phyloP scores from a whole-genome alignment of 2,113 vertebrate species.

The Lota lota region DNA sequence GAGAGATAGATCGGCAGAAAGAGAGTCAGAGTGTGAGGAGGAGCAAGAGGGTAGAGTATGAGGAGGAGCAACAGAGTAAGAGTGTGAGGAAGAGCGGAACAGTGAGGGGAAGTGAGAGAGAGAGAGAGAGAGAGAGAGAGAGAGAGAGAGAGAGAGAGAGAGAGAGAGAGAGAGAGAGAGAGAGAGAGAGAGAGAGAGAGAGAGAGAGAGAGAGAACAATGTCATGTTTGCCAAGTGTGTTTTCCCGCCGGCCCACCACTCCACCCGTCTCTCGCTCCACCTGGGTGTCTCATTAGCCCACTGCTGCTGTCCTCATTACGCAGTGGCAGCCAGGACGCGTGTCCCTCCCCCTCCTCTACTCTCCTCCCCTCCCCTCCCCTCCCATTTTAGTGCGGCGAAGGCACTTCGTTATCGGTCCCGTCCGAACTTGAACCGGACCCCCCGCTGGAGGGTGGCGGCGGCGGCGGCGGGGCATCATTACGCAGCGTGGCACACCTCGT shows the following conservation, averaged over 20 bases:
- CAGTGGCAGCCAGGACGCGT: not conserved
- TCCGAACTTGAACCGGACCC: not conserved
- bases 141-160: not conserved
- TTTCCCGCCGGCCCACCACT: not conserved
- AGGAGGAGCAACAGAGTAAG: no score
- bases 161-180: not conserved
- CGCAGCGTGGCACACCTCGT: not conserved
- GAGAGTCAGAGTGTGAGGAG: not conserved
- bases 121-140: not conserved
- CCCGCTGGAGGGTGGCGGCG: not conserved
- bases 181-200: not conserved
- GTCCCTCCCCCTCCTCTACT: no score
- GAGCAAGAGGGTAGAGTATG: no score
- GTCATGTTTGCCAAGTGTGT: slow-evolving; percentile 6
- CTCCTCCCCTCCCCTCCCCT: no score
- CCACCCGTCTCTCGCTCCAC: slow-evolving; percentile 3
- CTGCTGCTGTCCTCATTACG: not conserved
- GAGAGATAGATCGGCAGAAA: not conserved
- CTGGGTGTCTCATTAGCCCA: not conserved
- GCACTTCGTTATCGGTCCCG: slow-evolving; percentile 48
- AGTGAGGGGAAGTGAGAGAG: not conserved
- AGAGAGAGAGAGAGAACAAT: not conserved
- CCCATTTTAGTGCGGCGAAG: slow-evolving; percentile 28
- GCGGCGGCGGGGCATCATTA: not conserved
- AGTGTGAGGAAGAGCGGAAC: no score